Evolutionary conservation across 2,113 vertebrate genomes (phyloP).

Genomic region (Daphoenositta chrysoptera): DNA sequence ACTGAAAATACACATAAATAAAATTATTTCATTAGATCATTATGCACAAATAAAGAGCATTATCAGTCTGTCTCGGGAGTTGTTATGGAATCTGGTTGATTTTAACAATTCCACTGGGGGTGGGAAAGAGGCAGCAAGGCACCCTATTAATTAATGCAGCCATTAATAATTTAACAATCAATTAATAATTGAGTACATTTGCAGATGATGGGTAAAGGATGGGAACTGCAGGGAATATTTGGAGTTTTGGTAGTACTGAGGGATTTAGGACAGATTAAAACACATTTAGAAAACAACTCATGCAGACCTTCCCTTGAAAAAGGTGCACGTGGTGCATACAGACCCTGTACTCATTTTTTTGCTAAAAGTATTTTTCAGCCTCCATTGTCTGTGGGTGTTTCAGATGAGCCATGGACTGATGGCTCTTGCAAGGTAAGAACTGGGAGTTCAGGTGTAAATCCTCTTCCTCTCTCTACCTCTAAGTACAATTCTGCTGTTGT

Average conservation of each 20-base stretch:
- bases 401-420: not conserved
- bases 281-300: not conserved
- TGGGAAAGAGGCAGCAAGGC: not conserved
- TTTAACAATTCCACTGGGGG: not conserved
- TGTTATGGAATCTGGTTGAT: not conserved
- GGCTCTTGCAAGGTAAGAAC: not conserved
- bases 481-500: not conserved
- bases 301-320: not conserved
- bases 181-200: conserved; percentile 33
- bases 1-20: not conserved
- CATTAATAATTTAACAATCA: conserved; percentile 23
- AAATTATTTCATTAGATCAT: not conserved
- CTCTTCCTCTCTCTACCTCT: not conserved
- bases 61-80: not conserved
- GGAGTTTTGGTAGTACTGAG: not conserved
- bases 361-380: not conserved
- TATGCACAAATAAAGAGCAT: not conserved
- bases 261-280: not conserved
- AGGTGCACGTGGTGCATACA: not conserved
- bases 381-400: not conserved
- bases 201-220: not conserved
- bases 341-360: not conserved
- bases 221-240: not conserved
- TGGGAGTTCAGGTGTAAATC: not conserved
- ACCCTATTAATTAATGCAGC: not conserved